Percentiles rank a stretch among this genome's conserved stretches.
These are phyloP conservation scores for Mythimna impura DNA, from an alignment of 2,888 invertebrate species.

Conservation along the genomic window DNA sequence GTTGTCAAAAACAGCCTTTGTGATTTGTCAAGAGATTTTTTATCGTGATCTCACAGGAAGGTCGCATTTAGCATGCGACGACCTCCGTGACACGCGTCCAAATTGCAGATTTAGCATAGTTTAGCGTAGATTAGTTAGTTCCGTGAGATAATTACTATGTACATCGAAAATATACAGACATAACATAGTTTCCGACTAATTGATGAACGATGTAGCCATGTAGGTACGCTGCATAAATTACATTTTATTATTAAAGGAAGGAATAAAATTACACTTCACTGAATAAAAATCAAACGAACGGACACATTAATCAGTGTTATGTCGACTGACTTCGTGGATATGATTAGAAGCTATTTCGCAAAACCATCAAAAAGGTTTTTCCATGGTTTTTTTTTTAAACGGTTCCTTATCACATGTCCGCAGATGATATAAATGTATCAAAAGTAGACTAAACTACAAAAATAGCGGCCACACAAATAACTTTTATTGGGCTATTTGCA, in stretches of 20 bases:
- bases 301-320: slow-evolving; percentile 33
- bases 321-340: neutral
- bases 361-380: neutral
- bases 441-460: slow-evolving; percentile 67
- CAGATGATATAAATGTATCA: slow-evolving; percentile 5
- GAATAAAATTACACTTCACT: slow-evolving; percentile 16
- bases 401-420: neutral
- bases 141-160: slow-evolving; percentile 69
- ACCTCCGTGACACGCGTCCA: slow-evolving; percentile 75
- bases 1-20: slow-evolving; percentile 59
- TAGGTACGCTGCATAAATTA: slow-evolving; percentile 22
- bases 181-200: slow-evolving; percentile 39
- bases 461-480: slow-evolving; percentile 81
- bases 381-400: neutral
- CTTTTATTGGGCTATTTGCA: slow-evolving; percentile 86
- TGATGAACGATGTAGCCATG: slow-evolving; percentile 17
- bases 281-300: slow-evolving; percentile 20
- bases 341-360: neutral
- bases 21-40: slow-evolving; percentile 70
- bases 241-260: slow-evolving; percentile 10
- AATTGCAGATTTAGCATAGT: slow-evolving; percentile 72
- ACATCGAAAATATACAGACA: slow-evolving; percentile 51
- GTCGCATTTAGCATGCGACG: slow-evolving; percentile 71
- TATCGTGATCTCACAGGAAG: slow-evolving; percentile 76
- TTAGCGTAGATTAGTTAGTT: slow-evolving; percentile 65